Conservation (phyloP, 2,113 vertebrate species). For the Nothocercus nigrocapillus region DNA sequence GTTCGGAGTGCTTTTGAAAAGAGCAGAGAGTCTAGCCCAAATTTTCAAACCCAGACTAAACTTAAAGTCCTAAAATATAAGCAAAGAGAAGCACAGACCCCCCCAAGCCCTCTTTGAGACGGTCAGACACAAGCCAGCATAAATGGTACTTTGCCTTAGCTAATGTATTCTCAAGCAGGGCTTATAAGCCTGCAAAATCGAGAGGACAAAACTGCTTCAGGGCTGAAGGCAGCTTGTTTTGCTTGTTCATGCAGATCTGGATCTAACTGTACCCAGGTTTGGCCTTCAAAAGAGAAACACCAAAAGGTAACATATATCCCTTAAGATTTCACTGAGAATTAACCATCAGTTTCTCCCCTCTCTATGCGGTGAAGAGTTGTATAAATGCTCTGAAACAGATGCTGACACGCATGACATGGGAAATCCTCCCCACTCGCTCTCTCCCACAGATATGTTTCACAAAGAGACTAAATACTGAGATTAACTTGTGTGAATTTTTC, state of each 20-base stretch:
- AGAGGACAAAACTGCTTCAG: not conserved
- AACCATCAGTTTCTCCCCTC: not conserved
- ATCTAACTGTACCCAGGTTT: not conserved
- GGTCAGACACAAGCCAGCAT: not conserved
- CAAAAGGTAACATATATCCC: not conserved
- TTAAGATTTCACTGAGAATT: not conserved
- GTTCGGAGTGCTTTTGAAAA: not conserved
- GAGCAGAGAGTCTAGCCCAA: not conserved
- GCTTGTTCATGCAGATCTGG: not conserved
- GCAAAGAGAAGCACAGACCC: not conserved
- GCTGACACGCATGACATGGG: not conserved
- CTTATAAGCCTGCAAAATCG: not conserved
- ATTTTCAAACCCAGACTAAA: constrained; percentile 34
- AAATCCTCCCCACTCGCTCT: not conserved
- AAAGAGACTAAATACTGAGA: not conserved
- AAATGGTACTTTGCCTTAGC: not conserved
- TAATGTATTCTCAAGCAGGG: not conserved
- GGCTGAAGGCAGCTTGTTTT: not conserved
- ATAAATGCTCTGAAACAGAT: not conserved
- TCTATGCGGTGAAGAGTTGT: not conserved
- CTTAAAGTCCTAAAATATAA: constrained; percentile 22
- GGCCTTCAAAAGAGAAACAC: not conserved
- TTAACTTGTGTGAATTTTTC: not conserved
- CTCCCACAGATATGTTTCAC: not conserved
- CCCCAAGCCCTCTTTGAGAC: not conserved